Evolutionary conservation across 1,140 invertebrate genomes (phyloP).

Genomic region (Diuraphis noxia): DNA sequence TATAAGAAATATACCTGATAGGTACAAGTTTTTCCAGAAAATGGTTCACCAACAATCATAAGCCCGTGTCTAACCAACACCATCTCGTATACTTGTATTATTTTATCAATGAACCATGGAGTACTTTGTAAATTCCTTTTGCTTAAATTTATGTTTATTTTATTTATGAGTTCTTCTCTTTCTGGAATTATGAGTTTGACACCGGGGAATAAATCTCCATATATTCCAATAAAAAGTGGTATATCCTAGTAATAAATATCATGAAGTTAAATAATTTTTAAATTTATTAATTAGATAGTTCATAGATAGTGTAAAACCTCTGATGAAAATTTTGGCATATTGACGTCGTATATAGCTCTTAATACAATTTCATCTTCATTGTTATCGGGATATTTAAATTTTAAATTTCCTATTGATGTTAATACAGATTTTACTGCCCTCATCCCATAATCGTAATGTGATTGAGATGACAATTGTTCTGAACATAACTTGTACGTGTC

Average conservation of each 20-base stretch:
- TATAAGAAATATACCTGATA: conserved; percentile 66
- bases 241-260: conserved; percentile 68
- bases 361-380: conserved; percentile 76
- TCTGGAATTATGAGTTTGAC: conserved; percentile 62
- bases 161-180: conserved; percentile 69
- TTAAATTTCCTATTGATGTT: conserved; percentile 82
- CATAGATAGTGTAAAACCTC: conserved; percentile 61
- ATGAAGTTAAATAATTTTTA: conserved; percentile 3
- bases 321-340: conserved; percentile 89
- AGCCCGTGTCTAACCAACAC: conserved; percentile 88
- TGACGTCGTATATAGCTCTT: conserved; percentile 89
- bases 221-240: conserved; percentile 86
- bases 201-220: conserved; percentile 86
- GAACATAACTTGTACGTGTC: conserved; percentile 90
- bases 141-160: conserved; percentile 66
- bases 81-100: conserved; percentile 86
- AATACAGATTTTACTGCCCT: conserved; percentile 85
- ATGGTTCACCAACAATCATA: conserved; percentile 87
- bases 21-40: conserved; percentile 85
- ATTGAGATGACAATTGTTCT: conserved; percentile 87
- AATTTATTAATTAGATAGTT: conserved; percentile 17
- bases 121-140: conserved; percentile 74
- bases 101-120: conserved; percentile 75
- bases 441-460: conserved; percentile 94
- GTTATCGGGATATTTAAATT: conserved; percentile 75